Evolutionary conservation across 2,113 vertebrate genomes (phyloP), one percentile per base, ranked within the genome.

Genomic region (Manacus vitellinus): DNA sequence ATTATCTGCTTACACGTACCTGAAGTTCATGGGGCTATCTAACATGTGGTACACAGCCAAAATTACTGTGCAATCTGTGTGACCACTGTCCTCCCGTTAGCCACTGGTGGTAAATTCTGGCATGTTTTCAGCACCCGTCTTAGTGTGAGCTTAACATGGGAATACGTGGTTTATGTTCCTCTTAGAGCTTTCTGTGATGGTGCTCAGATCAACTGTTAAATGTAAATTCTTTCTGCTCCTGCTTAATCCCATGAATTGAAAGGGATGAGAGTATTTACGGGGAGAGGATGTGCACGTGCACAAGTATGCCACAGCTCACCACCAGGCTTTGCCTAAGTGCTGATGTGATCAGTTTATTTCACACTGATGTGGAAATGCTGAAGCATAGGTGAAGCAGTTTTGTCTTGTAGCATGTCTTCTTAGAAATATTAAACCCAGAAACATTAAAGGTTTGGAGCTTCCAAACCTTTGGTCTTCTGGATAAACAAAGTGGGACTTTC

Each of bases 231-330:
- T 78, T 68, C 43, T 73, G 4, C 3, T 94, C 17, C 12, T 72
- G 8, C 66, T 82, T 43, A 51, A 49, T 54, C 28, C 11, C 4
- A 2, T 43, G 23, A 72, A 56, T 75, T 85, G 61, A 68, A 62
- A 33, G 0, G 1, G 31, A 21, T 77, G 43, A 37, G n/a, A 23
- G 5, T 66, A 21, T 47, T 54, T 56, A 27, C 0, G 1, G 49
- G 39, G 43, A 87, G 25, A 46, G 47, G 44, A 47, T 37, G 56
- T 90, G 43, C 27, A 2, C 16, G 27, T 78, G 61, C 73, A 70
- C 59, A 83, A 16, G 33, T 21, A 18, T 55, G 56, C 66, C 41
- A 30, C 75, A 28, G 79, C 41, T 73, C 67, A 33, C 41, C 19
- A 33, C 44, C 47, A 44, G 55, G 18, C 73, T 84, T 83, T 86